Conservation (phyloP, 2,888 invertebrate species). For the Macrosiphum euphorbiae region DNA sequence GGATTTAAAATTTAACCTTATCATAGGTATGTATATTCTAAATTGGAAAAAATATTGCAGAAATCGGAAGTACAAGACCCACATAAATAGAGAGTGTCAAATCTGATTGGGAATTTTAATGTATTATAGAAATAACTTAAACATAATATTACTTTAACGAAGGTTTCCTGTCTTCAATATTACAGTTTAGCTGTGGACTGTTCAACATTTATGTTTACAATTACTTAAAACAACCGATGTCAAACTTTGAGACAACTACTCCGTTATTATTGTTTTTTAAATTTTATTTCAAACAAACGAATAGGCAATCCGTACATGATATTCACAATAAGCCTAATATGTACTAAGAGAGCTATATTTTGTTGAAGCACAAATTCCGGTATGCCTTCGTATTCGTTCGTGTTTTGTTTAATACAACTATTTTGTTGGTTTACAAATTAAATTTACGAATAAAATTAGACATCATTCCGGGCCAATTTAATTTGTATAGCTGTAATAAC, state of each 20-base stretch:
- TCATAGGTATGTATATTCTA: neutral
- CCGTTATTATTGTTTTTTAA: too few species aligned
- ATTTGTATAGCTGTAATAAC: neutral
- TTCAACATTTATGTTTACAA: neutral
- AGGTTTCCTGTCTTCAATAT: neutral
- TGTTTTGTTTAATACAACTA: neutral
- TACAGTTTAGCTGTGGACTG: neutral
- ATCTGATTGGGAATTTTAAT: neutral
- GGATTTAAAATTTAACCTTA: neutral
- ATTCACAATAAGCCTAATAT: neutral
- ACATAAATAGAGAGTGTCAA: neutral
- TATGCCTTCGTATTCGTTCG: too few species aligned
- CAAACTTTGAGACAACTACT: neutral
- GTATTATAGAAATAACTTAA: neutral
- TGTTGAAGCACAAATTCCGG: neutral
- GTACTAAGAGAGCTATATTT: neutral
- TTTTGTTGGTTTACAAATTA: neutral
- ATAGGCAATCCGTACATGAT: too few species aligned
- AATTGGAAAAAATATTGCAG: neutral
- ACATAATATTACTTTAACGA: neutral
- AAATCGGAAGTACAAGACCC: neutral
- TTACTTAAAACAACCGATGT: neutral
- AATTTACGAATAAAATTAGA: neutral
- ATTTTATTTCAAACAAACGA: too few species aligned
- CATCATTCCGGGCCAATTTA: neutral